Percentiles rank a stretch among this genome's conserved stretches.
phyloP scores from a whole-genome alignment of 2,113 vertebrate species.

The Zingel zingel region DNA sequence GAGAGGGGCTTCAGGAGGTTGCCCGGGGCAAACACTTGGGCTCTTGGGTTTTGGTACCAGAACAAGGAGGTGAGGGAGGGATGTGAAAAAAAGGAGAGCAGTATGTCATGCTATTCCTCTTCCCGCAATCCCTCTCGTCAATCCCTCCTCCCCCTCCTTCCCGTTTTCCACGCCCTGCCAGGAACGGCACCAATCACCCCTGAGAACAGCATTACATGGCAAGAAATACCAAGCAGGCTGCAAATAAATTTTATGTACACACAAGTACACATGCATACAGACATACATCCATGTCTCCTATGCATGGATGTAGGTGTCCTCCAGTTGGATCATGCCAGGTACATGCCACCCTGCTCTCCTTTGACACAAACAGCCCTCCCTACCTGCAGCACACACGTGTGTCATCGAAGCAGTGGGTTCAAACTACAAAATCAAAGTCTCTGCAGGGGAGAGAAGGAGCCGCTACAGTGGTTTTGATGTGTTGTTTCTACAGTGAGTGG shows the following conservation, averaged over 20 bases:
- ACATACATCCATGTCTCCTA: background rate
- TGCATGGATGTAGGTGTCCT: background rate
- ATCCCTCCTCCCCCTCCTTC: background rate
- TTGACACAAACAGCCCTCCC: conserved; percentile 15
- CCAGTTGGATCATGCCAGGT: conserved; percentile 4
- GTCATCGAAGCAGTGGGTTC: conserved; percentile 36
- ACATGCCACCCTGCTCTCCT: background rate
- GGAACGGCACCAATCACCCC: conserved; percentile 50
- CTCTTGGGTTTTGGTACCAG: conserved; percentile 20
- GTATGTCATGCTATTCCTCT: conserved; percentile 47
- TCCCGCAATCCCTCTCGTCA: conserved; percentile 55
- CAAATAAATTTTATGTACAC: conserved; percentile 5
- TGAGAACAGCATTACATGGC: conserved; percentile 54
- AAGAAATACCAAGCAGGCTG: conserved; percentile 23
- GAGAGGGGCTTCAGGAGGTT: conserved; percentile 10
- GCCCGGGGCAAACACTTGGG: background rate
- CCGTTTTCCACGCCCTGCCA: conserved; percentile 47
- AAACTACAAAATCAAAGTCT: conserved; percentile 58
- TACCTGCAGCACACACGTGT: conserved; percentile 14
- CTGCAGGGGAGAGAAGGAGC: conserved; percentile 22
- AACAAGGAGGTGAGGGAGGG: conserved; percentile 6
- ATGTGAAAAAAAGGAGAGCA: conserved; percentile 30
- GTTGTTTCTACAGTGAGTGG: conserved; percentile 31
- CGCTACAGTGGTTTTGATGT: conserved; percentile 22
- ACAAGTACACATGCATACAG: background rate